These are phyloP conservation scores for Muscicapa comitata DNA, from an alignment of 2,797 vertebrate genomes.

Conservation along the genomic window DNA sequence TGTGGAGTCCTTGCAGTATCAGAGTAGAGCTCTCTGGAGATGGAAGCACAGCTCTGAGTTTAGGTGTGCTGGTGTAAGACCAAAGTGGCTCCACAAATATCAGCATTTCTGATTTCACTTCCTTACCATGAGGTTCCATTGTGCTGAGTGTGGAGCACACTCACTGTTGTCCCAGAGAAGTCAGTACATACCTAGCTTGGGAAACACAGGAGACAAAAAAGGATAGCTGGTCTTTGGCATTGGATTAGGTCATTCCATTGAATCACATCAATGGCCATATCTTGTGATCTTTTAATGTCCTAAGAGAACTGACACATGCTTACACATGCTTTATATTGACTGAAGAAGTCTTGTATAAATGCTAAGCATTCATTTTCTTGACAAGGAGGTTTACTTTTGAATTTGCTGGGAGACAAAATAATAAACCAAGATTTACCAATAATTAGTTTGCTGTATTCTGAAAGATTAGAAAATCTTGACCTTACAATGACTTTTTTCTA, in stretches of 20 bases:
- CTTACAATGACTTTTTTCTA: not conserved
- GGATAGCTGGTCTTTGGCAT: not conserved
- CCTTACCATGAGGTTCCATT: fast-evolving
- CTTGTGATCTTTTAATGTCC: not conserved
- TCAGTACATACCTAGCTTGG: fast-evolving
- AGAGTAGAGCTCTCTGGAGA: not conserved
- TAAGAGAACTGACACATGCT: not conserved
- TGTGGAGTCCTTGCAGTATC: not conserved
- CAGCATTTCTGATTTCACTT: not conserved
- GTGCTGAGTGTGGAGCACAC: not conserved
- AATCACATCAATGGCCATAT: not conserved
- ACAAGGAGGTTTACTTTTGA: not conserved
- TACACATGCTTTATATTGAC: not conserved
- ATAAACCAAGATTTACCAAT: not conserved
- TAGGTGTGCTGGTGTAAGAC: not conserved
- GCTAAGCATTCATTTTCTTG: not conserved
- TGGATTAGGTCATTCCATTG: not conserved
- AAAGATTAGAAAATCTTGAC: not conserved
- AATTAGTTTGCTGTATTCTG: not conserved
- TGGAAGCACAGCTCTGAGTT: not conserved
- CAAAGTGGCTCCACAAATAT: not conserved
- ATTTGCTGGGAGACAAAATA: not conserved
- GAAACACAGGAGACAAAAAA: not conserved
- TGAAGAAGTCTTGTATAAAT: not conserved
- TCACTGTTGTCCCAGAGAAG: not conserved